Base-by-base conservation (phyloP, 35 echinoderm and acorn worm genomes). In the Lytechinus variegatus region DNA sequence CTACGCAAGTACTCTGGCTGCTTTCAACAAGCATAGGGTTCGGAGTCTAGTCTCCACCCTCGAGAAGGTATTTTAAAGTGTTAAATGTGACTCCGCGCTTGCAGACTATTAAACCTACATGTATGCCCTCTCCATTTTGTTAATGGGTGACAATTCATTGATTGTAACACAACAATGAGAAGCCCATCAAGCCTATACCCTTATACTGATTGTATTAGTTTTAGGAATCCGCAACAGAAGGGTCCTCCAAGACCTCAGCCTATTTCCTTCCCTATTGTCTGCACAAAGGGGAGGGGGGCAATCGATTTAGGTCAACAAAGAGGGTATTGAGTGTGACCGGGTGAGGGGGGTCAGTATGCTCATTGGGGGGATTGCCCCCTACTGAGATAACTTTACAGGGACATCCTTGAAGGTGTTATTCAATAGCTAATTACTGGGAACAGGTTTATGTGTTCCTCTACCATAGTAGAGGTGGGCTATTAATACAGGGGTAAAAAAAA, bases 131-230 rank as follows among this genome's bases (percentile, higher is more conserved):
- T 54, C 10, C 29, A 44, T 88, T 88, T 44, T 33, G 52, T 9
- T 44, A 90, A 52, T 44, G 88, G 88, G 88, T 6, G 88, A 29
- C 88, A 90, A 90, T 52, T 90, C 88, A 90, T 90, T 90, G 88
- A 90, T 90, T 52, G 88, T 44, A 90, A 90, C 88, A 90, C 28
- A 90, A 90, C 88, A 90, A 90, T 52, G 66, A n/a, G 19, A 6
- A 7, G 19, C 66, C 66, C 66, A n/a, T 79, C 12, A 24, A 79
- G 19, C 66, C 19, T 79, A 4, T 0, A 79, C n/a, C 19, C n/a
- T 72, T 79, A 79, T 79, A 16, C 66, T 79, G 66, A 79, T 79
- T 79, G 66, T 79, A 79, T 79, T 79, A 79, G 66, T 24, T 79
- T 24, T 79, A 79, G 66, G 21, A 79, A 79, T 79, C 66, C 19